Evolutionary conservation across 2,888 invertebrate species (phyloP), one percentile per base, ranked within the genome.

Genomic region (Nezara viridula): DNA sequence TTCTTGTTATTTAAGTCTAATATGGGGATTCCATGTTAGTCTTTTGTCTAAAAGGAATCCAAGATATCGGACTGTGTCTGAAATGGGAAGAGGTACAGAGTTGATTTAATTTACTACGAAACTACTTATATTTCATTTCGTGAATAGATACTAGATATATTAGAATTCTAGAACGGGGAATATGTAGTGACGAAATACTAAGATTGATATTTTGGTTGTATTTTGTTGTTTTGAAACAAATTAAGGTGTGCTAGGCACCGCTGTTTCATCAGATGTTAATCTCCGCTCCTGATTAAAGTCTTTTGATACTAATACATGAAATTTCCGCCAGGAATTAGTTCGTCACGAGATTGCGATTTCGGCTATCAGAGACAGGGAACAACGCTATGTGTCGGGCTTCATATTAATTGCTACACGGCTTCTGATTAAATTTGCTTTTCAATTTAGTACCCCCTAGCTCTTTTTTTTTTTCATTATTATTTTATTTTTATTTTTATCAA

Each of bases 241-340:
- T 60, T 60, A 27, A 66, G 66, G 37, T 37, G 66, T 32, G 7
- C 19, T 5, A 19, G 66, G 32, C 37, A 32, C 19, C 37, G 19
- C 66, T 73, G 66, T 73, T 73, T 37, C 37, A 73, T 73, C 66
- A 73, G 32, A 19, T 73, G 37, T 73, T 73, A 73, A 32, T 73
- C 66, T 73, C 66, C 19, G 66, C 32, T 10, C 19, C 32, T 73
- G 37, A 73, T 73, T 73, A 73, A 73, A 73, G 66, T 37, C 66
- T 60, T 60, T 60, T 73, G 32, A 73, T 73, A 73, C 2, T 73
- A 73, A 73, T 73, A 73, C 66, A 37, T 37, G 37, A 32, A 73
- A 73, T 73, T 73, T 37, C 37, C 66, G 60, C 1, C 32, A 5
- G 66, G 37, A 37, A 73, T 73, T 73, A 73, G 37, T 73, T 73